phyloP scores from a whole-genome alignment of 2,113 vertebrate genomes.

The Panthera uncia region DNA sequence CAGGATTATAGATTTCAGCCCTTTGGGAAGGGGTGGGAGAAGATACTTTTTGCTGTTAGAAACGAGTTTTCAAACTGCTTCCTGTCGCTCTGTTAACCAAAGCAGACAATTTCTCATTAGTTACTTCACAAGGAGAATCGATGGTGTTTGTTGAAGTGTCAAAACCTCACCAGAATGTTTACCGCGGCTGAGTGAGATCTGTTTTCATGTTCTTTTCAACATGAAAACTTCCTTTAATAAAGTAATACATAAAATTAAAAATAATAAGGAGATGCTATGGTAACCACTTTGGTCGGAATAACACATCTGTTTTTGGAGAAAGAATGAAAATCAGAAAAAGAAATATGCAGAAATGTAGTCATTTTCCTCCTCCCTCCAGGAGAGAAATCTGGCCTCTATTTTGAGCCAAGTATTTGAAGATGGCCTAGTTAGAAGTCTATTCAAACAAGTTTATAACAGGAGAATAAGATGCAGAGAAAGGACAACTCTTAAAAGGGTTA shows the following conservation, averaged over 20 bases:
- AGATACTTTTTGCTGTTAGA: slow-evolving; percentile 20
- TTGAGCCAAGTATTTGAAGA: slow-evolving; percentile 45
- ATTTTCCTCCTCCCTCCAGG: slow-evolving; percentile 38
- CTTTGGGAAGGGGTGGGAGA: neutral
- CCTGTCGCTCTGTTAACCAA: slow-evolving; percentile 53
- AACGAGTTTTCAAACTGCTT: slow-evolving; percentile 58
- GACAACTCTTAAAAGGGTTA: neutral
- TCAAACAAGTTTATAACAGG: neutral
- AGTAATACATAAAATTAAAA: neutral
- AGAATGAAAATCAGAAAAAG: slow-evolving; percentile 62
- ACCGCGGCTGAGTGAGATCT: slow-evolving; percentile 10
- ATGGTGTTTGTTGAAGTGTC: slow-evolving; percentile 41
- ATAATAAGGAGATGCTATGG: slow-evolving; percentile 29
- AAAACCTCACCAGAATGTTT: slow-evolving; percentile 66
- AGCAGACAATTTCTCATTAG: slow-evolving; percentile 45
- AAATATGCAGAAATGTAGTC: slow-evolving; percentile 48
- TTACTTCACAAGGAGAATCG: neutral
- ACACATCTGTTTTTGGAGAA: slow-evolving; percentile 18
- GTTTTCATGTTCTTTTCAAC: slow-evolving; percentile 21
- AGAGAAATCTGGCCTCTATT: slow-evolving; percentile 41
- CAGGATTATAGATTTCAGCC: neutral
- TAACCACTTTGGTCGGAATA: neutral
- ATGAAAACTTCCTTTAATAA: slow-evolving; percentile 59
- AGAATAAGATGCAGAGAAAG: neutral
- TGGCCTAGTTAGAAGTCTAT: neutral